These are phyloP conservation scores for Callopanchax toddi DNA, from an alignment of 2,113 vertebrate species.

Conservation along the genomic window DNA sequence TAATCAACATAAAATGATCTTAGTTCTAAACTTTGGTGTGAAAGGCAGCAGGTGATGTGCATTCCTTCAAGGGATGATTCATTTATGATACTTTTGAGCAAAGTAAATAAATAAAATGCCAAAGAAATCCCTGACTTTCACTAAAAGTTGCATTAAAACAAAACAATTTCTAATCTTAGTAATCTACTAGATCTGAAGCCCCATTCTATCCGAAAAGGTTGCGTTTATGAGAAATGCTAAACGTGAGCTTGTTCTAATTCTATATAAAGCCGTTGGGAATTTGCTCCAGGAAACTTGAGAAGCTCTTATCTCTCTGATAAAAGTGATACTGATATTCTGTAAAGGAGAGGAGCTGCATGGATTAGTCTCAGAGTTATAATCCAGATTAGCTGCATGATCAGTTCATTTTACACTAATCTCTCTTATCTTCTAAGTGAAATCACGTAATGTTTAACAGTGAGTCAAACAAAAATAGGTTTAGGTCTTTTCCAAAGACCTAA, in stretches of 20 bases:
- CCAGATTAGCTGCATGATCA: conserved; percentile 60
- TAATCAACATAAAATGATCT: too few species aligned
- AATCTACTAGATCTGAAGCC: too few species aligned
- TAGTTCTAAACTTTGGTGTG: too few species aligned
- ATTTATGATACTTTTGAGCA: too few species aligned
- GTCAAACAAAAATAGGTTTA: conserved; percentile 20
- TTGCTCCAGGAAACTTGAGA: conserved; percentile 27
- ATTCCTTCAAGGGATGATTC: too few species aligned
- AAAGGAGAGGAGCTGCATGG: conserved; percentile 40
- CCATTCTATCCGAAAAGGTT: not conserved
- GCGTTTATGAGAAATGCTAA: conserved; percentile 31
- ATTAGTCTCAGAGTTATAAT: conserved; percentile 62
- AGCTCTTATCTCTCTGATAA: conserved; percentile 42
- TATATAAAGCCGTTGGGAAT: conserved; percentile 35
- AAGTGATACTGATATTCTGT: conserved; percentile 47
- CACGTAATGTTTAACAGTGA: conserved; percentile 1
- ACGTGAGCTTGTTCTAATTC: conserved; percentile 18
- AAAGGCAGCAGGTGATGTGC: too few species aligned
- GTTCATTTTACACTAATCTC: conserved; percentile 43
- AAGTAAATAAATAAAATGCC: too few species aligned
- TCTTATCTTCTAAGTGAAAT: conserved; percentile 43
- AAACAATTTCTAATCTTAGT: too few species aligned
- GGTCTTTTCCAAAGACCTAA: conserved; percentile 1
- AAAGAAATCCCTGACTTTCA: too few species aligned
- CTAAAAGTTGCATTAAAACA: too few species aligned